Percentiles rank a stretch among this genome's conserved stretches.
phyloP scores from a whole-genome alignment of 2,113 vertebrate species.

The Nothobranchius furzeri region DNA sequence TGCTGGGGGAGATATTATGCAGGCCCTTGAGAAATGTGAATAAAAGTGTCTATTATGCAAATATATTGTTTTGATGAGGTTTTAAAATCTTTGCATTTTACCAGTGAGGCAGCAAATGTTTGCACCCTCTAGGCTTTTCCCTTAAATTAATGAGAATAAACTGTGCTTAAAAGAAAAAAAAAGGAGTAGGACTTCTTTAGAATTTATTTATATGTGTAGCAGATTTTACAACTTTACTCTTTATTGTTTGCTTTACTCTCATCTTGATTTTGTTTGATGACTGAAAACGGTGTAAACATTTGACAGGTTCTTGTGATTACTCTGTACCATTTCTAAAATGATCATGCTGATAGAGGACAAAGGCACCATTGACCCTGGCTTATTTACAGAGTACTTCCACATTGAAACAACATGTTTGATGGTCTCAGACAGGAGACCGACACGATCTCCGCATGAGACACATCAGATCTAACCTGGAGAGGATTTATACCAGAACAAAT shows the following conservation, averaged over 20 bases:
- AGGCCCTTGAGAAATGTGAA: not conserved
- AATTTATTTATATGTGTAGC: not conserved
- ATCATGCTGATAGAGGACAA: not conserved
- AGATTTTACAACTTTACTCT: not conserved
- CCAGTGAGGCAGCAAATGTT: not conserved
- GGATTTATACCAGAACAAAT: not conserved
- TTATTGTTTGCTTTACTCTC: no score
- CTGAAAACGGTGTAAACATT: not conserved
- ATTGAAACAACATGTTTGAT: not conserved
- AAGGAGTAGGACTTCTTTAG: not conserved
- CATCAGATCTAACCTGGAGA: not conserved
- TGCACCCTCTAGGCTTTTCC: not conserved
- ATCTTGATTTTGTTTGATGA: not conserved
- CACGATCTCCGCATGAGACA: not conserved
- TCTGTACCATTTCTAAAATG: not conserved
- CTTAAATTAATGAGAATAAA: conserved; percentile 23
- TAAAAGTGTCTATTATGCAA: not conserved
- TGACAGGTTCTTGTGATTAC: not conserved
- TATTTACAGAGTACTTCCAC: not conserved
- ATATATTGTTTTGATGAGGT: not conserved
- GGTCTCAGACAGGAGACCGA: not conserved
- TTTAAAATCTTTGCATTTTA: not conserved
- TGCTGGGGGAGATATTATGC: not conserved
- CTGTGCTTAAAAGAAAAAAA: conserved; percentile 1
- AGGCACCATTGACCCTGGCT: not conserved